phyloP scores from a whole-genome alignment of 2,888 invertebrate genomes.

The Nephrotoma guestfalica region DNA sequence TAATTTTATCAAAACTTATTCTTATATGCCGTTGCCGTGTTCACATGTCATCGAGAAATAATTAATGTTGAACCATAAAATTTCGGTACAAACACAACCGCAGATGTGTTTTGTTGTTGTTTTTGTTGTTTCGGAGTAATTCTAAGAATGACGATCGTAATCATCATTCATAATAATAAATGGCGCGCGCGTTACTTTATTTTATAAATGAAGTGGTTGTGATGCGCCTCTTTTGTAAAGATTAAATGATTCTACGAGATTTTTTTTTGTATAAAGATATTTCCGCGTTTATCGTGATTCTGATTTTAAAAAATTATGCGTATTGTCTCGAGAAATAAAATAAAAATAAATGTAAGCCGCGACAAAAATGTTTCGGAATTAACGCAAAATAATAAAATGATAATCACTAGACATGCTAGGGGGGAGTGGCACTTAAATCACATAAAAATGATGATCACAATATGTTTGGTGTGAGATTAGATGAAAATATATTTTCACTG shows the following conservation, averaged over 20 bases:
- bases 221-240: neutral
- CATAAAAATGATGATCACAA: too few species aligned
- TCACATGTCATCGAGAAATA: neutral
- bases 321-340: too few species aligned
- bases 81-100: neutral
- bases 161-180: neutral
- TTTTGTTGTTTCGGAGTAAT: neutral
- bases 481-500: too few species aligned
- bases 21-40: too few species aligned
- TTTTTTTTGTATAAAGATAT: neutral
- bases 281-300: neutral
- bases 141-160: neutral
- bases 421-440: too few species aligned
- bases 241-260: neutral
- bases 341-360: too few species aligned
- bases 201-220: neutral
- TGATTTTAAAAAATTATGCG: too few species aligned
- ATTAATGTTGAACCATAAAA: neutral
- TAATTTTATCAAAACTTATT: too few species aligned
- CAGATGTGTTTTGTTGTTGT: neutral
- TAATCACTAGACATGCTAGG: too few species aligned
- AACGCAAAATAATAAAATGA: too few species aligned
- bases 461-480: too few species aligned
- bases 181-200: neutral
- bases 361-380: too few species aligned